Evolutionary conservation across 2,797 vertebrate species (phyloP).

Genomic region (Ara ararauna): DNA sequence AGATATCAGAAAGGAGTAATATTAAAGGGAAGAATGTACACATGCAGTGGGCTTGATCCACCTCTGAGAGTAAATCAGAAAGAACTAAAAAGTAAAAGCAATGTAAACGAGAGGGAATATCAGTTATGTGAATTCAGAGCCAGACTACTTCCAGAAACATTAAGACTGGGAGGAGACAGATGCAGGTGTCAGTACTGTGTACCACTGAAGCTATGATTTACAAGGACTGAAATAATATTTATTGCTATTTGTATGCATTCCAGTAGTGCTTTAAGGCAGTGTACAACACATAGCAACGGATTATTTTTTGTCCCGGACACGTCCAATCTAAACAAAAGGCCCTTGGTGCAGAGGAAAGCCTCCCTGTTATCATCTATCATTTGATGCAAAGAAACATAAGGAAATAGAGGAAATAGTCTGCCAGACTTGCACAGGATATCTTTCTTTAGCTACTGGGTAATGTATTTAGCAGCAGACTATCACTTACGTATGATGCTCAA

Average conservation of each 20-base stretch:
- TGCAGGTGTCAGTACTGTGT: not conserved
- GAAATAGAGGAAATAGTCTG: not conserved
- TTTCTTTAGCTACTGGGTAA: not conserved
- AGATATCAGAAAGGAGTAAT: not conserved
- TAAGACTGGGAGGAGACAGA: not conserved
- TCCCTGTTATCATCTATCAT: not conserved
- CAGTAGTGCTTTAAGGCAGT: not conserved
- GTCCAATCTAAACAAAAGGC: not conserved
- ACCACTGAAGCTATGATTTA: not conserved
- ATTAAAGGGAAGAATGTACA: not conserved
- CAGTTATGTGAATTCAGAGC: not conserved
- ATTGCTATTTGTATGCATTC: not conserved
- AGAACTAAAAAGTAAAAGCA: not conserved
- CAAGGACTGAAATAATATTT: not conserved
- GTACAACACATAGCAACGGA: not conserved
- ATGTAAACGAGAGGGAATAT: not conserved
- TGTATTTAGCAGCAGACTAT: not conserved
- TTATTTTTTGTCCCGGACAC: not conserved
- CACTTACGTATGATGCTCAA: fast-evolving
- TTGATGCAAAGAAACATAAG: not conserved
- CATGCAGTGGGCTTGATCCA: not conserved
- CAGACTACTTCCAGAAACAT: not conserved
- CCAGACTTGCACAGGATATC: not conserved
- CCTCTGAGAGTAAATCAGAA: not conserved
- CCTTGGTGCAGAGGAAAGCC: not conserved